Evolutionary conservation across 1,140 invertebrate species (phyloP).

Genomic region (Pygmarrhopalites habei): DNA sequence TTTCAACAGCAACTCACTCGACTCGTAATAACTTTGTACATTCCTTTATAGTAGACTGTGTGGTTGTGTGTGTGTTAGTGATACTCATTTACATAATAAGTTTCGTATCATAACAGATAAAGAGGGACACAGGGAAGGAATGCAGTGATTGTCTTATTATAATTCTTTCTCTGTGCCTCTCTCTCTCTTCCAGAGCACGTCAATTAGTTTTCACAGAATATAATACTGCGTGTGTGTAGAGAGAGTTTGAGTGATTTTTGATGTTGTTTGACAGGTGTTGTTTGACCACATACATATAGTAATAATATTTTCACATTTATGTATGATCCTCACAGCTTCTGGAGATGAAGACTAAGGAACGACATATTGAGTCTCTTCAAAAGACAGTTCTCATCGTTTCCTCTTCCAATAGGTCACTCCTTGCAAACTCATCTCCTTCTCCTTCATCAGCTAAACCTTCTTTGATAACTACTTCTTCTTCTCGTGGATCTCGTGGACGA

Average conservation of each 20-base stretch:
- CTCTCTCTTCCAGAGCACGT: no score
- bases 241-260: no score
- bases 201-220: no score
- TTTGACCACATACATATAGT: neutral
- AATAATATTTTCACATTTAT: neutral
- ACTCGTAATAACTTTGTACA: constrained; percentile 7
- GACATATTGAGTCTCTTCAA: constrained; percentile 11
- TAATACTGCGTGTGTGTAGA: no score
- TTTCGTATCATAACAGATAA: no score
- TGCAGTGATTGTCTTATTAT: no score
- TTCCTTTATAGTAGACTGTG: no score
- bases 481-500: neutral
- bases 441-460: neutral
- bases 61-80: no score
- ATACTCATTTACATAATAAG: no score
- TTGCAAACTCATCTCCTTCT: neutral
- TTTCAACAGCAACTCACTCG: constrained; percentile 23
- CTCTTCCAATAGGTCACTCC: neutral
- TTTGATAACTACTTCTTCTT: neutral
- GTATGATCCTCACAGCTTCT: constrained; percentile 4
- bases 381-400: constrained; percentile 1
- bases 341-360: constrained; percentile 18
- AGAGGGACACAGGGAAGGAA: no score
- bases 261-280: neutral
- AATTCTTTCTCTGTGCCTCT: no score